phyloP scores from a whole-genome alignment of 2,888 invertebrate genomes.

The Scaptomyza polygonia region DNA sequence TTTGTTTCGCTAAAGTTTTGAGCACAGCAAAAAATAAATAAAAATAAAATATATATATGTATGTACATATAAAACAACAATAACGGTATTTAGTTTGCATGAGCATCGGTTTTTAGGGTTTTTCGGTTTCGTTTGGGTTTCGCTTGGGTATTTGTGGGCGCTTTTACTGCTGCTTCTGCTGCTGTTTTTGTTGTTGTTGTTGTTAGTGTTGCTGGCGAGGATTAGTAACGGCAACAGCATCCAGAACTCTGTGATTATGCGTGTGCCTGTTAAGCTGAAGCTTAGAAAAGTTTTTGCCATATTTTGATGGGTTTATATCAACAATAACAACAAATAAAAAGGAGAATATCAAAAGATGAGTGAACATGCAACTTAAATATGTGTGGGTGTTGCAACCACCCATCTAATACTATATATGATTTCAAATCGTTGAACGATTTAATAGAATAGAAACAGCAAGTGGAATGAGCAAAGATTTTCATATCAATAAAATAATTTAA shows the following conservation, averaged over 20 bases:
- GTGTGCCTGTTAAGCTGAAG: constrained; percentile 57
- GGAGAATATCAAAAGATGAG: constrained; percentile 10
- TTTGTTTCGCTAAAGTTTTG: constrained; percentile 69
- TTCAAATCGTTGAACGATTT: neutral
- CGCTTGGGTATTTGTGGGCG: constrained; percentile 60
- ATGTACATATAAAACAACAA: constrained; percentile 52
- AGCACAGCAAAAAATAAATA: constrained; percentile 21
- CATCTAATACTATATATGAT: neutral
- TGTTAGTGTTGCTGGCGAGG: constrained; percentile 29
- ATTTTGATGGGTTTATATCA: constrained; percentile 51
- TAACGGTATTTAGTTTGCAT: constrained; percentile 79
- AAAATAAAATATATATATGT: too few species aligned
- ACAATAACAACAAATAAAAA: constrained; percentile 10
- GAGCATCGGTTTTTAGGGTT: constrained; percentile 71
- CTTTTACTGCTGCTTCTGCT: constrained; percentile 24
- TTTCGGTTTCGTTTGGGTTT: constrained; percentile 52
- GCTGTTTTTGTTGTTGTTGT: constrained; percentile 11
- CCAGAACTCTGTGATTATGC: constrained; percentile 52
- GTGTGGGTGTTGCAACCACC: neutral
- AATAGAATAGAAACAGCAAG: neutral
- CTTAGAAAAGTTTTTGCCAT: constrained; percentile 57
- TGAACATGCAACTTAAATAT: constrained; percentile 20
- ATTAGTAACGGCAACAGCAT: constrained; percentile 39
- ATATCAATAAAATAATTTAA: neutral
- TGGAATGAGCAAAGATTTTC: neutral